Base-by-base conservation (phyloP, 2,888 invertebrate species). In the Toxonevra muliebris region DNA sequence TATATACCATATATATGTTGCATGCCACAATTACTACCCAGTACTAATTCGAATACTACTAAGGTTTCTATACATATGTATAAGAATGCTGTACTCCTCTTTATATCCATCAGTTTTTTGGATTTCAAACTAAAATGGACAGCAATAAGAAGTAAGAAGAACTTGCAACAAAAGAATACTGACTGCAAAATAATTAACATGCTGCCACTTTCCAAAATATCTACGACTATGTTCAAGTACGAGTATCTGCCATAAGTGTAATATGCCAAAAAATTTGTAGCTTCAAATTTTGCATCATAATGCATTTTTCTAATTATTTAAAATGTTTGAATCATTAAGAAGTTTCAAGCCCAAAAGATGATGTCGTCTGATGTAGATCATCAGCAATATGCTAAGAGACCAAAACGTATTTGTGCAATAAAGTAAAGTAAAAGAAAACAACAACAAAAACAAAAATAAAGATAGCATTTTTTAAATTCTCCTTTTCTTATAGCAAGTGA, bases 241-340 rank as follows among this genome's bases (percentile, higher is more conserved):
- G 8, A n/a, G 8, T 8, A 48, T 48, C 2, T 48, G 8, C 15
- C 15, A 48, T 48, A 48, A 5, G 15, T 48, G 8, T 19, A 59
- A 30, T 30, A 30, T 30, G 30, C 30, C 30, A 30, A 30, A 30
- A 30, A 30, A 30, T 30, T 30, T 30, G n/a, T 30, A 30, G 30
- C 30, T 30, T 5, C 5, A 48, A 7, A 48, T 52, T 52, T 30
- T 77, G 50, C 78, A 78, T 79, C 76, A 78, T 76, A 79, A 79
- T 77, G 76, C 78, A 75, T 76, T 48, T 78, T 75, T 75, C 79
- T 76, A 80, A 83, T 83, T 82, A 81, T 79, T 80, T 82, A 77
- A 80, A 77, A 81, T 82, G 76, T 82, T 81, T 79, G 78, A 82
- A 77, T 79, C 83, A 82, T 82, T 83, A 81, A 77, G 79, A 80